Conservation (phyloP, 2,113 vertebrate species). For the Pandion haliaetus region DNA sequence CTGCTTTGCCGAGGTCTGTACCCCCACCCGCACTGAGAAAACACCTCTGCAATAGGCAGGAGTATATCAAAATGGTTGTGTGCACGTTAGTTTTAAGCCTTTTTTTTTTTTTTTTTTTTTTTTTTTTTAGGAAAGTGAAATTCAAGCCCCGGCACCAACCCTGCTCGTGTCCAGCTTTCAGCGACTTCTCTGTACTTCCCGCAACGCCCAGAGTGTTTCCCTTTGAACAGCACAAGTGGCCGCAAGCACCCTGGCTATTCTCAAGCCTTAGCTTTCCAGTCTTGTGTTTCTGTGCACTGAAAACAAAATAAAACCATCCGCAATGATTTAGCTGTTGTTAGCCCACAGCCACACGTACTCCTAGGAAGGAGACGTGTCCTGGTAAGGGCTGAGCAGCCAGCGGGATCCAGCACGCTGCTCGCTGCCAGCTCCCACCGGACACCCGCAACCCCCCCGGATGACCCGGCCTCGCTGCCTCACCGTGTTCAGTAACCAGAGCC, state of each 20-base stretch:
- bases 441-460: not conserved
- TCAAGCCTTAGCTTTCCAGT: not conserved
- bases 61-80: rapidly evolving
- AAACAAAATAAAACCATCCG: not conserved
- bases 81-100: rapidly evolving
- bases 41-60: not conserved
- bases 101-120: not conserved
- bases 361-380: rapidly evolving
- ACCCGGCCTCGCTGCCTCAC: not conserved
- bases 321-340: not conserved
- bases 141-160: not conserved
- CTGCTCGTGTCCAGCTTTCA: not conserved
- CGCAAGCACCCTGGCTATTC: not conserved
- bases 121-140: not conserved
- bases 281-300: rapidly evolving
- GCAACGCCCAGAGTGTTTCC: not conserved
- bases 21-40: not conserved
- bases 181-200: not conserved
- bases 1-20: rapidly evolving
- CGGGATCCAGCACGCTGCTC: rapidly evolving
- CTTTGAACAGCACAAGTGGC: not conserved
- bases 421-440: not conserved
- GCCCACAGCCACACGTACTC: rapidly evolving
- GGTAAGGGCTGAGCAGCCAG: not conserved
- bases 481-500: rapidly evolving